Evolutionary conservation across 2,888 invertebrate genomes (phyloP).

Genomic region (Dusona sp.): DNA sequence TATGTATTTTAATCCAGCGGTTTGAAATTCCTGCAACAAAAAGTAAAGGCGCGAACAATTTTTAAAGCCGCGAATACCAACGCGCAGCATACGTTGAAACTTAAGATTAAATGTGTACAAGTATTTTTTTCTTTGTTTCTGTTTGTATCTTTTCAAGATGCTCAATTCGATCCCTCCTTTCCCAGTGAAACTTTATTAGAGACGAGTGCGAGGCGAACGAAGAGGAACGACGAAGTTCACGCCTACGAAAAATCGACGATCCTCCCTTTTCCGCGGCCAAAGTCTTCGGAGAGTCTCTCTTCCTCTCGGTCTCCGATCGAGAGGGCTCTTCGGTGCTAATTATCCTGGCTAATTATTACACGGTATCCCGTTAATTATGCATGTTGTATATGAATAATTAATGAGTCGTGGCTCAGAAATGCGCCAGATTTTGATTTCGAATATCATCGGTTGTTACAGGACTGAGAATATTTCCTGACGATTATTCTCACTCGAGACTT

Average conservation of each 20-base stretch:
- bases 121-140: constrained; percentile 7
- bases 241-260: constrained; percentile 70
- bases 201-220: constrained; percentile 48
- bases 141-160: constrained; percentile 20
- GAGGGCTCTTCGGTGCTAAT: constrained; percentile 68
- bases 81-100: background rate
- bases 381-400: constrained; percentile 63
- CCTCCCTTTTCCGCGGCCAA: constrained; percentile 56
- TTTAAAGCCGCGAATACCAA: background rate
- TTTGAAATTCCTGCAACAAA: constrained; percentile 84
- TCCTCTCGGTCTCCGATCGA: constrained; percentile 33
- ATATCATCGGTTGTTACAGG: constrained; percentile 22
- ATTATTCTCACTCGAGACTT: background rate
- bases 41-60: constrained; percentile 44
- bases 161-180: constrained; percentile 52
- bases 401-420: constrained; percentile 53
- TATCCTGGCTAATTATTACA: constrained; percentile 72
- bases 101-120: constrained; percentile 21
- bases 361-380: constrained; percentile 68
- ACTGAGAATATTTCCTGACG: background rate
- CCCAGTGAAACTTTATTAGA: constrained; percentile 53
- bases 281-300: constrained; percentile 17
- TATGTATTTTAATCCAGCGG: constrained; percentile 83
- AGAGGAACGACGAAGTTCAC: constrained; percentile 65
- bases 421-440: constrained; percentile 38